Evolutionary conservation across 2,797 vertebrate genomes (phyloP).

Genomic region (Micrastur ruficollis): DNA sequence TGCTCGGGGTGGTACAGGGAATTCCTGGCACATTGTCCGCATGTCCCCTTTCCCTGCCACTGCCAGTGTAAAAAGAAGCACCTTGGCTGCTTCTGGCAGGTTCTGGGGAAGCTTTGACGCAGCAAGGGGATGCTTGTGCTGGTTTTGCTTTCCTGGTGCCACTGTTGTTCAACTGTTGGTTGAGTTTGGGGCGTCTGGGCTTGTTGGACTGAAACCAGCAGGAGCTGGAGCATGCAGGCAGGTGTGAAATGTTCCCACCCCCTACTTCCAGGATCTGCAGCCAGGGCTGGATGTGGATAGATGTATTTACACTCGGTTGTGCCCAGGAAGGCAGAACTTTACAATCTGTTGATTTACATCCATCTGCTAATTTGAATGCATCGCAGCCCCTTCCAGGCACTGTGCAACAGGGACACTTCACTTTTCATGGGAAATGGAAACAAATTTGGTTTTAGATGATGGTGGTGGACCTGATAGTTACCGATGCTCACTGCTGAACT

Average conservation of each 20-base stretch:
- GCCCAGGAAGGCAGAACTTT: not conserved
- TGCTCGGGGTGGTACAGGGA: rapidly evolving
- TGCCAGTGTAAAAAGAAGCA: not conserved
- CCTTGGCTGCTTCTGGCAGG: not conserved
- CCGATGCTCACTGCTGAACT: not conserved
- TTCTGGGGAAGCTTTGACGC: not conserved
- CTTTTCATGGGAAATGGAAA: not conserved
- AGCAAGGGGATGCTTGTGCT: not conserved
- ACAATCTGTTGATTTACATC: not conserved
- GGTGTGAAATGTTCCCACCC: not conserved
- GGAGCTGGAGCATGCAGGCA: not conserved
- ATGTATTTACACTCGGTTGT: not conserved
- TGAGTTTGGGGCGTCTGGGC: not conserved
- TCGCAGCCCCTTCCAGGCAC: not conserved
- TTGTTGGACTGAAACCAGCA: not conserved
- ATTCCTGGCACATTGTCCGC: not conserved
- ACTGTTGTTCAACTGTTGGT: not conserved
- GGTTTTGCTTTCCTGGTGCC: not conserved
- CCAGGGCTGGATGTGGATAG: not conserved
- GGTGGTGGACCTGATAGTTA: not conserved
- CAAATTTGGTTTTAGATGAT: not conserved
- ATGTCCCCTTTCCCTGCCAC: not conserved
- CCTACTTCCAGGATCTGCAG: not conserved
- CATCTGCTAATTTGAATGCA: not conserved
- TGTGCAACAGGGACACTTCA: not conserved